Base-by-base conservation (phyloP, 2,113 vertebrate genomes). In the Uria aalge region DNA sequence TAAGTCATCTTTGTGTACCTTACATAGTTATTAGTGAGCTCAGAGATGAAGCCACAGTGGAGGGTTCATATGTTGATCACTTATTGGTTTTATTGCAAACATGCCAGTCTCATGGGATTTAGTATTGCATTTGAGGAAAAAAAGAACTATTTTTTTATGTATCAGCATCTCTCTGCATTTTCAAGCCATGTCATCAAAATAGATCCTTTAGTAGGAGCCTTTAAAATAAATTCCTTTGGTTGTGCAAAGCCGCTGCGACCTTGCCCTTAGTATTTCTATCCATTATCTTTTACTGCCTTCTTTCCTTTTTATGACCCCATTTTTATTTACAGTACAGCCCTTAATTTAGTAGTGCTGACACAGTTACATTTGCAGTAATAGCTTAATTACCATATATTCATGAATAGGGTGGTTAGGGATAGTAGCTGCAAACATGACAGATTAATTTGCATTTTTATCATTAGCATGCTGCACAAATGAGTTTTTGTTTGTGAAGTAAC, bases 361-460 rank as follows among this genome's bases (percentile, higher is more conserved):
- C 90, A 96, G 88, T 95, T 86, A 94, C 78, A 85, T 87, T 94
- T 94, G 91, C 94, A 97, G 56, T 87, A 97, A 96, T 96, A 96
- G 90, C 93, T 98, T 97, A 98, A 98, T 98, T 97, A 97, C 88
- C 92, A 91, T 94, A 95, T 94, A 96, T 97, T 96, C 87, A 94
- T 97, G 90, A 94, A 93, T 24, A 95, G 66, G 36, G 76, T 83
- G 75, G 90, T 96, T 97, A 96, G 91, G 82, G 96, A 96, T 50
- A 97, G 93, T 55, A 82, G 60, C 94, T 97, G 72, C 59, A 73
- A 92, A 94, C 88, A 85, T 57, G 84, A 97, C 82, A 83, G 95
- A 95, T 94, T 81, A 79, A 82, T 97, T 94, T 95, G 85, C 90
- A 94, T 97, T 96, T 60, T 81, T 73, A 52, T 88, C 72, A 96